Conservation (phyloP, 2,888 invertebrate species). For the Sphinx pinastri region DNA sequence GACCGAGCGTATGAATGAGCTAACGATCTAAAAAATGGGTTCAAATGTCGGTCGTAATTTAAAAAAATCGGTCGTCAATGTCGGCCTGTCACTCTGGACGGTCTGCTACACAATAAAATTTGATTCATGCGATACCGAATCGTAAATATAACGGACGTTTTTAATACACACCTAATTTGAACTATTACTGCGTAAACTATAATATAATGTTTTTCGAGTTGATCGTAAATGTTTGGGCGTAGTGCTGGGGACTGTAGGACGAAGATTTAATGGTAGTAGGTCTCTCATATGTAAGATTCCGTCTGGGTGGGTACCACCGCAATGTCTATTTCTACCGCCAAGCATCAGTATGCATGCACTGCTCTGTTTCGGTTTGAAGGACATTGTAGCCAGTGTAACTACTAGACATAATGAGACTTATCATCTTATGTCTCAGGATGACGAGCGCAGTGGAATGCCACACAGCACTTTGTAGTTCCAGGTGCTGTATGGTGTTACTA, state of each 20-base stretch:
- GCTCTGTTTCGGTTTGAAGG: no score
- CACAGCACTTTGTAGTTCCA: no score
- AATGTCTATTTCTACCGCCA: no score
- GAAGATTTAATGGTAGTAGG: no score
- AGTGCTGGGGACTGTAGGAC: neutral
- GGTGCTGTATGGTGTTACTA: no score
- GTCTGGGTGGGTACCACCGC: no score
- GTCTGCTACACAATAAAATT: conserved; percentile 67
- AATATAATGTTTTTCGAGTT: conserved; percentile 9
- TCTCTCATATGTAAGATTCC: no score
- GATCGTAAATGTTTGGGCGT: neutral
- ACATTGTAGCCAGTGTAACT: no score
- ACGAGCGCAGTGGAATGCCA: no score
- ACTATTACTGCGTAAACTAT: conserved; percentile 63
- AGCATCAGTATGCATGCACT: no score
- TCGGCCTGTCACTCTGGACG: conserved; percentile 61
- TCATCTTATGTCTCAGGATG: no score
- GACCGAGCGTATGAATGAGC: conserved; percentile 55
- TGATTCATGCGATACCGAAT: conserved; percentile 64
- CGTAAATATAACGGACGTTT: conserved; percentile 74
- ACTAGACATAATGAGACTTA: no score
- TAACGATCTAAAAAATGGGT: conserved; percentile 69
- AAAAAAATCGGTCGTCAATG: conserved; percentile 62
- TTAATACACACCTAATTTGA: conserved; percentile 75
- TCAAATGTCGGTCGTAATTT: conserved; percentile 70